Evolutionary conservation across 2,797 vertebrate genomes (phyloP).

Genomic region (Cyclura pinguis): DNA sequence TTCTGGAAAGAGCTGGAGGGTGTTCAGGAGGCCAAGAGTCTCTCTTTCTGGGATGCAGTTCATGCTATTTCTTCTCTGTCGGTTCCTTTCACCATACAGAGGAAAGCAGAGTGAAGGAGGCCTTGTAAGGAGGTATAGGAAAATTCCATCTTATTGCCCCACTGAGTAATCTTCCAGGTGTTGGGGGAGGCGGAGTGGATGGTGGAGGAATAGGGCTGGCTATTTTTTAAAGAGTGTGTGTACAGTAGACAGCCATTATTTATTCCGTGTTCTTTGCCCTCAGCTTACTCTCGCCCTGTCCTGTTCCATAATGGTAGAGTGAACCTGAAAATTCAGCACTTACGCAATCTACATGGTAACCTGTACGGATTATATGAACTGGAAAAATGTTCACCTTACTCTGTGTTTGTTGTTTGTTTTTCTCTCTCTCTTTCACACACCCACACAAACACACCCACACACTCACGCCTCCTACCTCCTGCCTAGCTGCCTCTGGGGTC

Average conservation of each 20-base stretch:
- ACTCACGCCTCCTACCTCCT: too few species aligned
- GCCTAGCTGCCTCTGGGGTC: not conserved
- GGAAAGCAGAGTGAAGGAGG: not conserved
- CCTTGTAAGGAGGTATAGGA: not conserved
- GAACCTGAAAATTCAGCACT: not conserved
- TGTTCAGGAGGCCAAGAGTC: not conserved
- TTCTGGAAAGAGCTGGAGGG: not conserved
- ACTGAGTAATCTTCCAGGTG: not conserved
- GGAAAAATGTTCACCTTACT: not conserved
- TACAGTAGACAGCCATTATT: not conserved
- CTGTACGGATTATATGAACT: too few species aligned
- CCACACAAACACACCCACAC: too few species aligned
- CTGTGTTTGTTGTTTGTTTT: not conserved
- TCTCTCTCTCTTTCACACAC: too few species aligned
- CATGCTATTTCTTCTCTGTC: not conserved
- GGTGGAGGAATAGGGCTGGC: not conserved
- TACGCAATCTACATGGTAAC: not conserved
- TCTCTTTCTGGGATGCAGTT: too few species aligned
- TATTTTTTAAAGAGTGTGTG: too few species aligned
- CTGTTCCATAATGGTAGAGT: not conserved
- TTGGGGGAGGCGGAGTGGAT: not conserved
- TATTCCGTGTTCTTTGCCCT: not conserved
- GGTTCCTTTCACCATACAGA: not conserved
- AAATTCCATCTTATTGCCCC: not conserved
- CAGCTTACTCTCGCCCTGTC: too few species aligned